phyloP scores from a whole-genome alignment of 2,797 vertebrate genomes.

The Leuciscus waleckii region DNA sequence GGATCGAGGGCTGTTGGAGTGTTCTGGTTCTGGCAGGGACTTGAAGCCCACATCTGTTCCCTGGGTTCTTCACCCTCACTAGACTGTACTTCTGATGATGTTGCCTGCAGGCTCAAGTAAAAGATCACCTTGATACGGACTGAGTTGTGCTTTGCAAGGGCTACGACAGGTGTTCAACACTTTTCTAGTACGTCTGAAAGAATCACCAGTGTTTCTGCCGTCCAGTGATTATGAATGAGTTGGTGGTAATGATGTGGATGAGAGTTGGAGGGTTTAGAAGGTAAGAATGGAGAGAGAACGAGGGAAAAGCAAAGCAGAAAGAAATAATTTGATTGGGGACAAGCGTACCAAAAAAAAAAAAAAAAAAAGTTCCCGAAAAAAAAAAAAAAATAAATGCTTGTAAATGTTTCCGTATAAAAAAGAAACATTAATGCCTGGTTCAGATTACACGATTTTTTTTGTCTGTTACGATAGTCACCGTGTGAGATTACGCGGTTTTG shows the following conservation, averaged over 20 bases:
- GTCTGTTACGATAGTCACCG: too few relatives aligned
- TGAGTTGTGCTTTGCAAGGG: constrained; percentile 20
- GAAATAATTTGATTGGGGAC: constrained; percentile 6
- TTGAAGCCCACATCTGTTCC: constrained; percentile 27
- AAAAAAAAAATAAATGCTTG: too few relatives aligned
- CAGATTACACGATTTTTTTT: too few relatives aligned
- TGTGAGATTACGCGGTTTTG: too few relatives aligned
- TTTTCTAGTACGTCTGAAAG: background rate
- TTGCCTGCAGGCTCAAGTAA: background rate
- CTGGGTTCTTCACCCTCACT: constrained; percentile 30
- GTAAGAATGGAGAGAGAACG: constrained; percentile 9
- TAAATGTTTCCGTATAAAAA: background rate
- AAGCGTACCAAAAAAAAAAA: background rate
- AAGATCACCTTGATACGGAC: constrained; percentile 6
- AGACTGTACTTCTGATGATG: constrained; percentile 6
- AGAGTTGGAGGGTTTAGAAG: background rate
- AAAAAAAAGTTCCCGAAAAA: too few relatives aligned
- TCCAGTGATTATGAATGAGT: background rate
- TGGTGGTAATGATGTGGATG: background rate
- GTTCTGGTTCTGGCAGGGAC: constrained; percentile 32
- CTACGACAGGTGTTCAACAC: constrained; percentile 10
- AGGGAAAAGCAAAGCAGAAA: background rate
- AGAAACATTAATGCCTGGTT: background rate
- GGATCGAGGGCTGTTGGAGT: constrained; percentile 67
- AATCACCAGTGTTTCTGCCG: constrained; percentile 3